Evolutionary conservation across 2,113 vertebrate genomes (phyloP), one percentile per base, ranked within the genome.

Genomic region (Protobothrops flavoviridis): DNA sequence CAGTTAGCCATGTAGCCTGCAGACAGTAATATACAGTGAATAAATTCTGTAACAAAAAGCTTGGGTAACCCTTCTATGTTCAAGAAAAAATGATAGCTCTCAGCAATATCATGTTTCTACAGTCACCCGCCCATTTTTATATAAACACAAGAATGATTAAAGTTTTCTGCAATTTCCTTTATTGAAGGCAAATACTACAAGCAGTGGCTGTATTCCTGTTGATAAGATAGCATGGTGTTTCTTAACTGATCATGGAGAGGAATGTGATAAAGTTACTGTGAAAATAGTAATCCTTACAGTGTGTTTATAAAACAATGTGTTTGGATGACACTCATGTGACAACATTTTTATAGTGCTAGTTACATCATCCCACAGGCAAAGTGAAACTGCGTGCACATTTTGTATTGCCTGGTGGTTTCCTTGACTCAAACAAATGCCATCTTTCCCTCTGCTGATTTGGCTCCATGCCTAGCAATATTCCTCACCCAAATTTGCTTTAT

Each of bases 141-240:
- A 74, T 94, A 91, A 94, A 94, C 94, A 95, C 96, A 95, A 96
- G 95, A 95, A 93, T 96, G 96, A 96, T 96, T 97, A 95, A 94
- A 96, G 95, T 95, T 93, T 90, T 96, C 93, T 95, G 95, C 88
- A 94, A 93, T 96, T 94, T 43, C 3, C n/a, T 95, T 96, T 95
- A 94, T 96, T 94, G 94, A 95, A 96, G 95, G 93, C 94, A 94
- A 95, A 96, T 11, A 29, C 11, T 52, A 95, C 89, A 94, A 93
- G 93, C 69, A 93, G 24, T 95, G 93, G 95, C 90, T 94, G 92
- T 93, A 91, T 93, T 94, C 93, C 64, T 88, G 94, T 88, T 11
- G 5, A 91, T 85, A 64, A 95, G 96, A 97, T 96, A 96, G 96
- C 95, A 92, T 92, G 94, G 69, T 96, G 95, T 97, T 97, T 96